Evolutionary conservation across 2,797 vertebrate species (phyloP).

Genomic region (Periophthalmus magnuspinnatus): DNA sequence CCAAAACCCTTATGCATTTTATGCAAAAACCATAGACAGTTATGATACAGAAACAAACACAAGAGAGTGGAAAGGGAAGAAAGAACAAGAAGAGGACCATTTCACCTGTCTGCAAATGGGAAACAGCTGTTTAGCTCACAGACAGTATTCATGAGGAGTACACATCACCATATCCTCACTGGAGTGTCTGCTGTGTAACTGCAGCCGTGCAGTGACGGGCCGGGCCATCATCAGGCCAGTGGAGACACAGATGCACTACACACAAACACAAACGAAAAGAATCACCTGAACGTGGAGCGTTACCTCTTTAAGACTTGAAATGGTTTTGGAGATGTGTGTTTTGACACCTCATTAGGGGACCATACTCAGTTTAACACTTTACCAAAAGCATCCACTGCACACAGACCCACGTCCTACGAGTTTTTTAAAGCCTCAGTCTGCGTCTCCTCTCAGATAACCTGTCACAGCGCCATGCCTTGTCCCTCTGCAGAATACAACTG

Average conservation of each 20-base stretch:
- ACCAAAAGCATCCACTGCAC: constrained; percentile 52
- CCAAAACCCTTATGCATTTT: constrained; percentile 98
- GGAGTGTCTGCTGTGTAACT: constrained; percentile 74
- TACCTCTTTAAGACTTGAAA: constrained; percentile 74
- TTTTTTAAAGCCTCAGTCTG: constrained; percentile 34
- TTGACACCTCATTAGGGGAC: constrained; percentile 51
- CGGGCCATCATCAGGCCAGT: constrained; percentile 58
- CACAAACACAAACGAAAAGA: constrained; percentile 65
- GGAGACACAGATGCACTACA: constrained; percentile 63
- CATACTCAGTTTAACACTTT: constrained; percentile 65
- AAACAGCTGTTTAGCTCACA: constrained; percentile 82
- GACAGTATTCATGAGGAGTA: constrained; percentile 88
- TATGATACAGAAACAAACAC: constrained; percentile 92
- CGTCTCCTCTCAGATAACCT: constrained; percentile 25
- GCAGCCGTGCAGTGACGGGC: constrained; percentile 74
- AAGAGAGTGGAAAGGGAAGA: constrained; percentile 75
- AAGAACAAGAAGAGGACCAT: constrained; percentile 66
- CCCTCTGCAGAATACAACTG: constrained; percentile 42
- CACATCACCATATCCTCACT: constrained; percentile 81
- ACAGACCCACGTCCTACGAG: constrained; percentile 46
- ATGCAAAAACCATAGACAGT: constrained; percentile 92
- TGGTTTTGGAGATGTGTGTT: constrained; percentile 61
- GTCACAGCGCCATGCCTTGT: constrained; percentile 21
- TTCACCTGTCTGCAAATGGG: constrained; percentile 84
- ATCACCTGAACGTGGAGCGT: constrained; percentile 71